These are phyloP conservation scores for Arion vulgaris DNA, from an alignment of 1,140 invertebrate species.

Conservation along the genomic window DNA sequence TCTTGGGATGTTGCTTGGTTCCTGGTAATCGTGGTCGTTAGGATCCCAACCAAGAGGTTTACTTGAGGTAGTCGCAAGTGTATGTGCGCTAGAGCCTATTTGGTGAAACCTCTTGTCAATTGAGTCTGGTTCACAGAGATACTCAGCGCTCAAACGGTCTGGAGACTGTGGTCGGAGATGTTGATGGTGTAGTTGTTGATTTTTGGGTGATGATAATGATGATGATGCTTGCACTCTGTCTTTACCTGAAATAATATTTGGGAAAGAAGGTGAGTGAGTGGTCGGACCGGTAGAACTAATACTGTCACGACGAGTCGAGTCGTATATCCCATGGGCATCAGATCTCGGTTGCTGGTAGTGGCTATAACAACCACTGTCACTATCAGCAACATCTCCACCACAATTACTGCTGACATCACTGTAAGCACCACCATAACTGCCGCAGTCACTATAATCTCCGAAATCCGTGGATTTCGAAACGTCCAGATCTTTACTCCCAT, in stretches of 20 bases:
- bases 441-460: slow-evolving; percentile 43
- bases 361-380: slow-evolving; percentile 42
- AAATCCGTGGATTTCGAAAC: slow-evolving; percentile 36
- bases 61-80: slow-evolving; percentile 8
- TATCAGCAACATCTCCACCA: slow-evolving; percentile 36
- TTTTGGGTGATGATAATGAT: slow-evolving; percentile 6
- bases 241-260: slow-evolving; percentile 16
- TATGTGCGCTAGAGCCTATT: slow-evolving; percentile 28
- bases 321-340: neutral
- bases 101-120: slow-evolving; percentile 27
- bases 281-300: neutral
- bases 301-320: neutral
- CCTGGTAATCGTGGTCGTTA: slow-evolving; percentile 11
- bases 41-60: neutral
- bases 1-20: slow-evolving; percentile 18
- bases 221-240: neutral
- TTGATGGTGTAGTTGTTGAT: neutral
- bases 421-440: neutral
- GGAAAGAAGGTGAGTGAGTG: slow-evolving; percentile 8
- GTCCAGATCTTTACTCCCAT: slow-evolving; percentile 9
- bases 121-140: slow-evolving; percentile 8
- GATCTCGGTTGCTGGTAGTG: slow-evolving; percentile 33
- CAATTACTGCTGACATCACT: slow-evolving; percentile 23
- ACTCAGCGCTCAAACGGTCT: slow-evolving; percentile 28
- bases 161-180: slow-evolving; percentile 22